These are phyloP conservation scores for Charina bottae DNA, from an alignment of 2,113 vertebrate genomes.

Conservation along the genomic window DNA sequence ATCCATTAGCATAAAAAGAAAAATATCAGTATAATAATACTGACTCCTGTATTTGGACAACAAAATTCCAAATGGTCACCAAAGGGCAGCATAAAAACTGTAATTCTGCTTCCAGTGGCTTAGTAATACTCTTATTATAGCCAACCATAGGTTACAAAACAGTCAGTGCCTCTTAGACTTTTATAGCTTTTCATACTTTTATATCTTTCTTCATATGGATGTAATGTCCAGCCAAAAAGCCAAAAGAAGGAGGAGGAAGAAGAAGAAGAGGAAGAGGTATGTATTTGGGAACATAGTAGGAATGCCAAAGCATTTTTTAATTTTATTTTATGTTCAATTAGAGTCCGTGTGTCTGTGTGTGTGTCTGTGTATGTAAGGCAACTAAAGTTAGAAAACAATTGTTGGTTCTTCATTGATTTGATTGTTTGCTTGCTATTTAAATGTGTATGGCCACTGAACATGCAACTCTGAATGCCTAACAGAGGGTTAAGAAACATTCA, in stretches of 20 bases:
- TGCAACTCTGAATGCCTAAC: neutral
- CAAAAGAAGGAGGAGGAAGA: neutral
- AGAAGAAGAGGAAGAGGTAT: neutral
- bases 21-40: neutral
- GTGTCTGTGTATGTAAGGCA: neutral
- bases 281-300: too few relatives aligned
- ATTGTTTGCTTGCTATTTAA: neutral
- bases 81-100: neutral
- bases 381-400: neutral
- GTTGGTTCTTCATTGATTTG: too few relatives aligned
- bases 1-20: neutral
- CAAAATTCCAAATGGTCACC: neutral
- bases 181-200: neutral
- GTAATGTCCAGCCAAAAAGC: neutral
- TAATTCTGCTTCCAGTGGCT: neutral
- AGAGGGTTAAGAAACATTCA: neutral
- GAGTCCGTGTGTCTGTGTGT: too few relatives aligned
- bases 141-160: neutral
- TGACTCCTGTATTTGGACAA: neutral
- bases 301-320: neutral
- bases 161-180: neutral
- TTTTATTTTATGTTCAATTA: too few relatives aligned
- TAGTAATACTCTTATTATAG: neutral
- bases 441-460: neutral
- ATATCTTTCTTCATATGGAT: neutral